Evolutionary conservation across 92 coral and sea anemone genomes (phyloP).

Genomic region (Montipora capitata): DNA sequence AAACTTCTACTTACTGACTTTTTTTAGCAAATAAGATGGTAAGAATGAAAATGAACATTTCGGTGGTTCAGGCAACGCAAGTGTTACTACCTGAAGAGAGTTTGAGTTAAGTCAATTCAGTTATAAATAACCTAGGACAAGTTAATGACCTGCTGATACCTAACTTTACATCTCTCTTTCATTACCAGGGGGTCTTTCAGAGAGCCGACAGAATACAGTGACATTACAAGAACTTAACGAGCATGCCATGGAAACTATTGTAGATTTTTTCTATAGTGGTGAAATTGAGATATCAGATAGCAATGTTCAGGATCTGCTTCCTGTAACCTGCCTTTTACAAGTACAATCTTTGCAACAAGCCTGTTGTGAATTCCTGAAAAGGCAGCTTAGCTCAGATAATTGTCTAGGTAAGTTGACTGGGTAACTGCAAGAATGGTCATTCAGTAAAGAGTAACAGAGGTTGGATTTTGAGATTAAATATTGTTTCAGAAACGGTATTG

Average conservation of each 20-base stretch:
- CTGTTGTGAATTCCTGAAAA: constrained; percentile 94
- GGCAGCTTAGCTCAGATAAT: constrained; percentile 96
- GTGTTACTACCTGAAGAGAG: too few species aligned
- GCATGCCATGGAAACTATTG: constrained; percentile 82
- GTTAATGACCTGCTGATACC: too few species aligned
- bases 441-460: neutral
- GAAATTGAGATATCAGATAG: constrained; percentile 83
- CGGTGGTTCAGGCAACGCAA: too few species aligned
- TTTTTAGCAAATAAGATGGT: too few species aligned
- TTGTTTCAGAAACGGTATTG: too few species aligned
- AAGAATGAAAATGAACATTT: too few species aligned
- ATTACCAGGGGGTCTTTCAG: constrained; percentile 89
- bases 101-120: too few species aligned
- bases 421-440: neutral
- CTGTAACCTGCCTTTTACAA: constrained; percentile 93
- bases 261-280: constrained; percentile 94
- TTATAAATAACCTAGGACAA: too few species aligned
- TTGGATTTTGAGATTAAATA: too few species aligned
- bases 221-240: constrained; percentile 92
- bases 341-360: constrained; percentile 95
- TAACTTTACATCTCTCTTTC: neutral
- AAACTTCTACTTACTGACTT: too few species aligned
- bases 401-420: constrained; percentile 85
- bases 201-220: constrained; percentile 87
- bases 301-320: constrained; percentile 95